phyloP scores from a whole-genome alignment of 2,113 vertebrate genomes.

The Hydrolagus affinis region DNA sequence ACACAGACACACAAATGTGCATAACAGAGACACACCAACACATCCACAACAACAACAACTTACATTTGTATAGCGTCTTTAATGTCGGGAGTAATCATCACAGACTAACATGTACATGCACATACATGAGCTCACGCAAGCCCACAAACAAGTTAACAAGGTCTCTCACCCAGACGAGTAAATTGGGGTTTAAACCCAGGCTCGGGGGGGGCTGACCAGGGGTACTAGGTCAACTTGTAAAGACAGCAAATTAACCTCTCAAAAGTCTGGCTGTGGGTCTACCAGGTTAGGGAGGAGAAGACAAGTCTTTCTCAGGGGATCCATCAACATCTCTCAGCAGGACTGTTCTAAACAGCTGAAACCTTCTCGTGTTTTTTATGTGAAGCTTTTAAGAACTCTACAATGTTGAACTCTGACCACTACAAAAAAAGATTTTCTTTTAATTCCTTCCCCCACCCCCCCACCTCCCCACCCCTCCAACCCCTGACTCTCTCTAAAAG shows the following conservation, averaged over 20 bases:
- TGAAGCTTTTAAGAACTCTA: slow-evolving; percentile 1
- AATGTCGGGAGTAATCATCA: no score
- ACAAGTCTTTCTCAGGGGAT: slow-evolving; percentile 23
- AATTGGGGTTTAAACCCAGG: background rate
- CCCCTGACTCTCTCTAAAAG: background rate
- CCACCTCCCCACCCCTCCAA: no score
- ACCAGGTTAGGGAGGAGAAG: slow-evolving; percentile 14
- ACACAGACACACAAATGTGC: no score
- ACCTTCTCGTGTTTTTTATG: slow-evolving; percentile 18
- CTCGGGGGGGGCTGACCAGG: background rate
- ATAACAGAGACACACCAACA: no score
- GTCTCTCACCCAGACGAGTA: background rate
- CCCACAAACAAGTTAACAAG: background rate
- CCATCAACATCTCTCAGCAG: slow-evolving; percentile 20
- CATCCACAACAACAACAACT: no score
- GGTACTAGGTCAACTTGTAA: slow-evolving; percentile 7
- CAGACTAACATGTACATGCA: no score
- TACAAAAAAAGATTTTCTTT: slow-evolving; percentile 14
- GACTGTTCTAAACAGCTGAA: slow-evolving; percentile 23
- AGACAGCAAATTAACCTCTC: slow-evolving; percentile 28
- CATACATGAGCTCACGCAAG: no score
- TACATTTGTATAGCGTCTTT: no score
- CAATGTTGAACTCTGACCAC: slow-evolving; percentile 24
- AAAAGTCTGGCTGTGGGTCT: slow-evolving; percentile 17
- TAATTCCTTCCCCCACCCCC: no score